These are phyloP conservation scores for Crocuta crocuta DNA, from an alignment of 2,113 vertebrate genomes.

Conservation along the genomic window DNA sequence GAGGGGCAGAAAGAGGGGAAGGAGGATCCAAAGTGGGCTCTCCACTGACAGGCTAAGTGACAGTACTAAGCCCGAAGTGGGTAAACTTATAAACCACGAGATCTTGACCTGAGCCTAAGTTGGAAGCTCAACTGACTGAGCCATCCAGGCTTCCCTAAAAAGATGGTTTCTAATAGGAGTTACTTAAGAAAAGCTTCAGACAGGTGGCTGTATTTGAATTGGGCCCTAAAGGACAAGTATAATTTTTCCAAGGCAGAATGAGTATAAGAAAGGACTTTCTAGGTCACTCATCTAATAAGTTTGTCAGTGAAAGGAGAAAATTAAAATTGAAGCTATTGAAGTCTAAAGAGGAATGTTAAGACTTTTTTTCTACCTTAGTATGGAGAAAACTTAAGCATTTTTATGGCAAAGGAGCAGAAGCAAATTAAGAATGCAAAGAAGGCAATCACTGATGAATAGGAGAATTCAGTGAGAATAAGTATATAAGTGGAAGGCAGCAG, in stretches of 20 bases:
- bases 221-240: conserved; percentile 36
- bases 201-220: conserved; percentile 42
- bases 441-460: background rate
- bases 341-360: conserved; percentile 42
- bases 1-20: no score
- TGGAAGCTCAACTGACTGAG: no score
- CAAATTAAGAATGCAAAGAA: conserved; percentile 26
- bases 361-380: background rate
- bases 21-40: no score
- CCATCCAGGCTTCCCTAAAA: background rate
- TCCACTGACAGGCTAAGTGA: no score
- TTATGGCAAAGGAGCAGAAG: conserved; percentile 17
- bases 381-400: conserved; percentile 12
- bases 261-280: conserved; percentile 58
- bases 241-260: conserved; percentile 55
- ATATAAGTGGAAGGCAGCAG: background rate
- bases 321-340: conserved; percentile 45
- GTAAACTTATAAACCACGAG: no score
- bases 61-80: no score
- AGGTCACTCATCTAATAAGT: conserved; percentile 46
- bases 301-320: conserved; percentile 56
- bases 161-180: conserved; percentile 28
- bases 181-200: conserved; percentile 55
- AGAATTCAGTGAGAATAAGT: background rate
- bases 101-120: no score